Evolutionary conservation across 2,888 invertebrate genomes (phyloP), one percentile per base, ranked within the genome.

Genomic region (Pseudolycoriella hygida): DNA sequence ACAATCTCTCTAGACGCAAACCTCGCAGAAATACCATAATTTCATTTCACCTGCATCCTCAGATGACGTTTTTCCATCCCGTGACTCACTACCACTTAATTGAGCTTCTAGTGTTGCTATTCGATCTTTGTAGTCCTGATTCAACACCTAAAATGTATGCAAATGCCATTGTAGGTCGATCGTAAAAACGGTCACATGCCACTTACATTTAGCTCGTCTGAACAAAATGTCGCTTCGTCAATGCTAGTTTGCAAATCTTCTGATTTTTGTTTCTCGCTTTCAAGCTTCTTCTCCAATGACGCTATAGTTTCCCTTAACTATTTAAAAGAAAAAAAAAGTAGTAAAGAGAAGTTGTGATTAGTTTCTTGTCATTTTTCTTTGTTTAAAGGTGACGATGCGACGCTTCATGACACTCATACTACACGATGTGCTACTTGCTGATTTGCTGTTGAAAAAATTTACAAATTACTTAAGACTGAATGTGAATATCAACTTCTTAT

Each of bases 221-320:
- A 88, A 55, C 78, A 78, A 55, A 93, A 83, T 40, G 84, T 80
- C 53, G 89, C 89, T 61, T 96, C 94, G 67, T 94, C 94, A 51
- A 87, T 80, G 47, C 84, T 72, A 60, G 93, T 93, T 65, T 88
- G 80, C 49, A 93, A 71, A 63, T 93, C 93, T 67, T 93, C 92
- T 4, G 81, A 77, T 64, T 80, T 86, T 57, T 81, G 77, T 53
- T 71, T 72, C 56, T 87, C 87, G 54, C 86, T 85, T 47, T 83
- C 82, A 51, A 89, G 61, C 55, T 77, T 74, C 49, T 72, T 67
- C 51, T 69, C 65, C 48, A 85, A 64, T 45, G n/a, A 8, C 8
- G 17, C 18, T n/a, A 43, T 18, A n/a, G 18, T 30, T 34, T 43
- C 43, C 2, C 19, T 31, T n/a, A 43, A 14, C 43, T 43, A n/a